Conservation (phyloP, 2,888 invertebrate species). For the Chloroclysta siterata region DNA sequence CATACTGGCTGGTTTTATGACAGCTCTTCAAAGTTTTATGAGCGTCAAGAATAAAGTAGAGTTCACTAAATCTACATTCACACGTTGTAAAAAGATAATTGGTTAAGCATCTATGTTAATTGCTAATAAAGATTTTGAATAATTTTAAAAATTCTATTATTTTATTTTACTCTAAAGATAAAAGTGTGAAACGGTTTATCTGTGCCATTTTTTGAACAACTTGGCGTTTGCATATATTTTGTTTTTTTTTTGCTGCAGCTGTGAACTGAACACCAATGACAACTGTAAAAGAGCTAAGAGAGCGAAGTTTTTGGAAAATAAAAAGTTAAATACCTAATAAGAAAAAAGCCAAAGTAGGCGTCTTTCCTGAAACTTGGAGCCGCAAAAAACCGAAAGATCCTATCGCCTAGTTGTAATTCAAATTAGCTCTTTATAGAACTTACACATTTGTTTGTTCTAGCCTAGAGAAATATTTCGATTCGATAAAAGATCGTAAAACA, state of each 20-base stretch:
- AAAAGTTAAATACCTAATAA: conserved; percentile 24
- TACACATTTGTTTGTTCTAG: conserved; percentile 68
- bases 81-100: conserved; percentile 45
- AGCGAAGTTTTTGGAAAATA: background rate
- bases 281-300: background rate
- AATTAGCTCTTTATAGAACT: conserved; percentile 64
- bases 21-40: conserved; percentile 43
- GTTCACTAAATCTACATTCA: conserved; percentile 46
- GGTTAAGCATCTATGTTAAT: conserved; percentile 25
- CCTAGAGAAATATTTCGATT: conserved; percentile 71
- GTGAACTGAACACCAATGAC: too few species aligned
- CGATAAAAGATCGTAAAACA: conserved; percentile 79
- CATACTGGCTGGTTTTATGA: conserved; percentile 31
- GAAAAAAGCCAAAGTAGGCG: conserved; percentile 14
- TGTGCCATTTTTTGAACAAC: too few species aligned
- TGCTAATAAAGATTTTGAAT: conserved; percentile 13
- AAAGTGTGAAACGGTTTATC: background rate
- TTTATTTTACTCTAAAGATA: background rate
- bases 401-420: conserved; percentile 62
- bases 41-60: conserved; percentile 44
- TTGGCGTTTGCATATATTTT: too few species aligned
- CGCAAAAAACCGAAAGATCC: conserved; percentile 47
- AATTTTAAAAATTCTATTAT: background rate
- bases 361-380: conserved; percentile 29
- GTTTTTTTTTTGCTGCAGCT: too few species aligned